phyloP scores from a whole-genome alignment of 2,888 invertebrate species.

The Aelia acuminata region DNA sequence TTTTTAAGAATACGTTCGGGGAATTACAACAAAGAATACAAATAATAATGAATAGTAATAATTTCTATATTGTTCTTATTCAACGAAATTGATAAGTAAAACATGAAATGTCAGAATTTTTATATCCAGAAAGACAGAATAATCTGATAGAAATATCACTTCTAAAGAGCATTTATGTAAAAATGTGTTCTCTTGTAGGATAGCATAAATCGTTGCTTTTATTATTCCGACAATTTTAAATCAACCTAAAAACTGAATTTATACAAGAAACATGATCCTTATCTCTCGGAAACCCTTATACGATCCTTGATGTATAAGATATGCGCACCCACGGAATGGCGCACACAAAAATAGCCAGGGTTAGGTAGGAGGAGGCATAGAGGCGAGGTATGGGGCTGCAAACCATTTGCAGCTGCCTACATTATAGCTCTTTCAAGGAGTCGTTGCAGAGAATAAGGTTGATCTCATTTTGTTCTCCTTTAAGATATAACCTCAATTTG shows the following conservation, averaged over 20 bases:
- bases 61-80: too few species aligned
- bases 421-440: not conserved
- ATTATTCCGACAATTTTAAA: too few species aligned
- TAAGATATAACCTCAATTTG: not conserved
- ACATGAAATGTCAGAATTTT: too few species aligned
- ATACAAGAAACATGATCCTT: not conserved
- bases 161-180: too few species aligned
- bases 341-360: not conserved
- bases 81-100: too few species aligned
- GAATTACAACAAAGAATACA: too few species aligned
- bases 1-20: too few species aligned
- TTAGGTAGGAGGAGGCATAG: not conserved
- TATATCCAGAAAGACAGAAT: too few species aligned
- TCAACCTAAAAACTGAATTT: not conserved
- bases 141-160: too few species aligned
- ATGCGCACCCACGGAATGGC: not conserved
- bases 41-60: too few species aligned
- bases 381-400: not conserved
- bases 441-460: slow-evolving; percentile 3
- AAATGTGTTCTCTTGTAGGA: too few species aligned
- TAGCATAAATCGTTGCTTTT: too few species aligned
- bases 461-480: not conserved
- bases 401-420: not conserved
- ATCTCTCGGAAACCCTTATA: not conserved
- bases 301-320: not conserved